A percentile compares a stretch with the other conserved stretches of the same genome.
These are phyloP conservation scores for Heliconius hermathena DNA, from an alignment of 1,140 invertebrate genomes.

Conservation along the genomic window DNA sequence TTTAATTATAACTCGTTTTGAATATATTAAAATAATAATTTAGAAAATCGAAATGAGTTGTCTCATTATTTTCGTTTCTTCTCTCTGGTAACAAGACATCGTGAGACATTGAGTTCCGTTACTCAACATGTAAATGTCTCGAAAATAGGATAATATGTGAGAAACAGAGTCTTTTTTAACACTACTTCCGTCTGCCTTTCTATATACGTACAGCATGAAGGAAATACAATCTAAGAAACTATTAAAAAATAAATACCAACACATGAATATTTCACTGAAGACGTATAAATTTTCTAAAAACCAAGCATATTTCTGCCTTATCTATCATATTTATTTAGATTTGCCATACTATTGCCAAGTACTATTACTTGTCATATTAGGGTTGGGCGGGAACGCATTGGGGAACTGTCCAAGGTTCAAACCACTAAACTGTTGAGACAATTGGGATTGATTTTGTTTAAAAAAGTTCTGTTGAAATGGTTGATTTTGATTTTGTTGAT, in stretches of 20 bases:
- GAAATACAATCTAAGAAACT: neutral
- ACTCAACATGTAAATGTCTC: too few species aligned
- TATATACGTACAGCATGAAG: neutral
- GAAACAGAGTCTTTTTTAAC: too few species aligned
- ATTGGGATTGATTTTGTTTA: constrained; percentile 51
- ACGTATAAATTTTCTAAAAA: neutral
- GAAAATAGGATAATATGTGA: too few species aligned
- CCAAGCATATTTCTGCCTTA: constrained; percentile 17
- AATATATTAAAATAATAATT: neutral
- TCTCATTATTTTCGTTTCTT: too few species aligned
- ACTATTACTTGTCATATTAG: constrained; percentile 67
- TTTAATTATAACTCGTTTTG: neutral
- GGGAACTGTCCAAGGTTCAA: constrained; percentile 73
- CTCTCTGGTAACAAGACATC: too few species aligned
- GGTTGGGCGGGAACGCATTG: constrained; percentile 62
- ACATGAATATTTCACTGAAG: constrained; percentile 3
- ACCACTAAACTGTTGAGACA: constrained; percentile 65
- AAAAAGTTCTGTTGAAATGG: constrained; percentile 41
- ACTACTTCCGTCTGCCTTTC: too few species aligned
- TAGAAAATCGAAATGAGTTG: too few species aligned
- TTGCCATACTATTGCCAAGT: constrained; percentile 68
- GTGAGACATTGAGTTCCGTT: too few species aligned
- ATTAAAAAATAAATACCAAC: neutral
- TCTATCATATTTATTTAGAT: constrained; percentile 12
- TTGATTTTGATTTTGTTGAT: constrained; percentile 36